Base-by-base conservation (phyloP, 2,888 invertebrate genomes). In the Flexamia atlantica region DNA sequence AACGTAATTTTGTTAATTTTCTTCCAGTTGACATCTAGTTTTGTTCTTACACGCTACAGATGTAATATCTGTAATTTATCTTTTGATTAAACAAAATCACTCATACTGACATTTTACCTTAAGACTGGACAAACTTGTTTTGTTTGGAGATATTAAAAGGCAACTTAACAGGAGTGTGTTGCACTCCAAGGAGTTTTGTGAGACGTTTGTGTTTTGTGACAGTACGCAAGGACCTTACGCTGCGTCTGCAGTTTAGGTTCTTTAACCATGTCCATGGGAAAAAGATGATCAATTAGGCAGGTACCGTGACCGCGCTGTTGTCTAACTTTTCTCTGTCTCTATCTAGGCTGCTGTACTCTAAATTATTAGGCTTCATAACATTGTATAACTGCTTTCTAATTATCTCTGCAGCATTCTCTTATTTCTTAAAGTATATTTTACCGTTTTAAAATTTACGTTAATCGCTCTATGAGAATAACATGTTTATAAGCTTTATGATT, bases 211-310 rank as follows among this genome's bases (percentile, higher is more conserved):
- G 64, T 82, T 28, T 82, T 42, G 42, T 81, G 82, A 70, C 82
- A 97, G 97, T 97, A 95, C 96, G 97, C 95, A 97, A 97, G 97
- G 97, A 97, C 93, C 95, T 96, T 94, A 96, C 96, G 93, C 95
- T 96, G 94, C 96, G 96, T 93, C 95, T 97, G 93, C 95, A 95
- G 94, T 97, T 96, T 95, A 94, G 97, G 94, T 97, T 97, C 95
- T 97, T 97, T 96, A 97, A 96, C 94, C 95, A 95, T 93, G 93
- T 95, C 92, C 95, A 95, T 94, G 95, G 96, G 94, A 94, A 94
- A 93, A 87, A 86, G 87, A 86, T 84, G 86, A 85, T 87, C 86
- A 86, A 87, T 85, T 87, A 86, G 83, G 81, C 64, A 76, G 72
- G 83, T 81, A 84, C 84, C 80, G 81, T 84, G 28, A 25, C 4